These are phyloP conservation scores for Thereuonema tuberculata DNA, from an alignment of 1,140 invertebrate genomes.

Conservation along the genomic window DNA sequence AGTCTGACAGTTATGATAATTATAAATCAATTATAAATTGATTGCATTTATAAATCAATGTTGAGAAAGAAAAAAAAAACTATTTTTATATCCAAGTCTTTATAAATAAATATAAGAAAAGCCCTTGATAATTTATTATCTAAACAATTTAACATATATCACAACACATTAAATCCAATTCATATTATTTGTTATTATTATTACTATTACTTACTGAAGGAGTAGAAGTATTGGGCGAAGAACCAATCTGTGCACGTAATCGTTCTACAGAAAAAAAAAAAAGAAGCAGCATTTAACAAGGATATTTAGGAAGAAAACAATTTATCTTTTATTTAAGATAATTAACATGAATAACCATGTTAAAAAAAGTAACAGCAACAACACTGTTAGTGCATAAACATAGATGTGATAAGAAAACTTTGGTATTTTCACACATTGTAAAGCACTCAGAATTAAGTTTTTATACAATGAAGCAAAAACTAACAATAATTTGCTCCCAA, in stretches of 20 bases:
- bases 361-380: too few relatives aligned
- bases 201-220: background rate
- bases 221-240: background rate
- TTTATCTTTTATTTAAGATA: background rate
- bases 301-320: background rate
- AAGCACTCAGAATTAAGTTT: background rate
- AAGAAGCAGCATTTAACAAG: background rate
- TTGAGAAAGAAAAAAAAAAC: too few relatives aligned
- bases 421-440: background rate
- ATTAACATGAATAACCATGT: background rate
- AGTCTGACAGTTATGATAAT: too few relatives aligned
- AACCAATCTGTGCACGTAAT: slow-evolving; percentile 5
- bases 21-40: background rate
- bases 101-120: background rate
- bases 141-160: background rate
- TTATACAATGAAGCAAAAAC: background rate
- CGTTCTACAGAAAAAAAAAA: slow-evolving; percentile 3
- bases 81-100: too few relatives aligned
- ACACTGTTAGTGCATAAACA: too few relatives aligned
- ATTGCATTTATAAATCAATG: background rate
- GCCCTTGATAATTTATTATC: background rate
- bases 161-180: background rate
- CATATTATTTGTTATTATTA: background rate
- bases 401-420: background rate
- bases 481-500: too few relatives aligned